Base-by-base conservation (phyloP, 2,797 vertebrate species). In the Gobio occitaniae region DNA sequence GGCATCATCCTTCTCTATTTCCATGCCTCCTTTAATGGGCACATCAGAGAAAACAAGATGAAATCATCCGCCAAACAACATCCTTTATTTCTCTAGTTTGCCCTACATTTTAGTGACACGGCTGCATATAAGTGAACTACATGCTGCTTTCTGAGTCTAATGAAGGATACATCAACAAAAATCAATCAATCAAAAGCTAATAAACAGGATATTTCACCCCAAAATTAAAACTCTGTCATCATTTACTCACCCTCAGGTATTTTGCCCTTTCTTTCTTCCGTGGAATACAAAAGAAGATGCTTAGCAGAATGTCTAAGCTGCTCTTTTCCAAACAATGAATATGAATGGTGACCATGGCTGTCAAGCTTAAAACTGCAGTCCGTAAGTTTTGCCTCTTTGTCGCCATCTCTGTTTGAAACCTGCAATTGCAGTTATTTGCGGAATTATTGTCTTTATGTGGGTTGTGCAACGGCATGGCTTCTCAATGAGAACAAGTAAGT, bases 41-140 rank as follows among this genome's bases (percentile, higher is more conserved):
- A 41, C 47, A 48, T 78, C 82, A 78, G 50, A 68, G 50, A 47
- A 72, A 68, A 79, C 63, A 17, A 65, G 65, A 83, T 76, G 48
- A 80, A 75, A 63, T 65, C n/a, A 4, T 54, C 65, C 19, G 52
- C 56, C 50, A 66, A 56, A 83, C 66, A 56, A 38, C 72, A 47
- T 70, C 83, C 19, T 6, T 78, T 47, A 70, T 84, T 78, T 47
- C 25, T 78, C 41, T 36, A 54, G 50, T 15, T 21, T 78, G 83
- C 25, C 75, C 75, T 78, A 84, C 17, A 84, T 78, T 84, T 78
- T 29, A 77, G 52, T 48, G 83, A 48, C 74, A 84, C 8, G 3
- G 63, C 77, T 44, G 16, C 2, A 25, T 4, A 69, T 84, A 11
- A 47, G 13, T 50, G 29, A 54, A 38, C 13, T 69, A 15, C 13